These are phyloP conservation scores for Caenorhabditis angaria DNA, from an alignment of 2,888 invertebrate species.

Conservation along the genomic window DNA sequence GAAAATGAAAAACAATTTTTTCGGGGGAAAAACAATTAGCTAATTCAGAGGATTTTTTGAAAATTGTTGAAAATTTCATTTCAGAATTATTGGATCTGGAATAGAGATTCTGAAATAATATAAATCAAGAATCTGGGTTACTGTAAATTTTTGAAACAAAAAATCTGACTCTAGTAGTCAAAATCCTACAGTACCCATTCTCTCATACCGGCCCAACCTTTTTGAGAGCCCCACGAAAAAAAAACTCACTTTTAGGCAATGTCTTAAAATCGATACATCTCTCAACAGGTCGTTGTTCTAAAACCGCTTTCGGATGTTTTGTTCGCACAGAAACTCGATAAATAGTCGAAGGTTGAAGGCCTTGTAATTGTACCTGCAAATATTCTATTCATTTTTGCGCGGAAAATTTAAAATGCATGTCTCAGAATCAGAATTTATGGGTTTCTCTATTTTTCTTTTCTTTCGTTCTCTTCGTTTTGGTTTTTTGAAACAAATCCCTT, in stretches of 20 bases:
- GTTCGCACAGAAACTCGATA: slow-evolving; percentile 95
- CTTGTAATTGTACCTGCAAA: slow-evolving; percentile 74
- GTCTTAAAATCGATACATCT: slow-evolving; percentile 92
- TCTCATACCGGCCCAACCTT: no score
- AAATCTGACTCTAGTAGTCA: no score
- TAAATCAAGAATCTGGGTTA: no score
- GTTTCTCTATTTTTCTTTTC: background rate
- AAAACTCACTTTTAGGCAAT: slow-evolving; percentile 72
- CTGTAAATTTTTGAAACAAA: no score
- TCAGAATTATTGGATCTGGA: no score
- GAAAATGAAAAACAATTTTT: no score
- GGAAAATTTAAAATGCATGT: background rate
- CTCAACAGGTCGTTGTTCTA: slow-evolving; percentile 72
- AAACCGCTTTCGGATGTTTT: slow-evolving; percentile 80
- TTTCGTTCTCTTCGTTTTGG: no score
- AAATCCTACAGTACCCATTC: background rate
- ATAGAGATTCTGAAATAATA: no score
- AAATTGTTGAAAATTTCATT: no score
- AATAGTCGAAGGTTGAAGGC: slow-evolving; percentile 92
- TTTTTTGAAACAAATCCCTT: background rate
- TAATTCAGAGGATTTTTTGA: no score
- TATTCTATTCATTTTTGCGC: background rate
- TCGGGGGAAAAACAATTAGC: no score
- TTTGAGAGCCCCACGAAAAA: slow-evolving; percentile 1
- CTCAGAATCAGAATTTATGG: background rate